These are phyloP conservation scores for Tragelaphus eurycerus DNA, from an alignment of 2,797 vertebrate genomes.

Conservation along the genomic window DNA sequence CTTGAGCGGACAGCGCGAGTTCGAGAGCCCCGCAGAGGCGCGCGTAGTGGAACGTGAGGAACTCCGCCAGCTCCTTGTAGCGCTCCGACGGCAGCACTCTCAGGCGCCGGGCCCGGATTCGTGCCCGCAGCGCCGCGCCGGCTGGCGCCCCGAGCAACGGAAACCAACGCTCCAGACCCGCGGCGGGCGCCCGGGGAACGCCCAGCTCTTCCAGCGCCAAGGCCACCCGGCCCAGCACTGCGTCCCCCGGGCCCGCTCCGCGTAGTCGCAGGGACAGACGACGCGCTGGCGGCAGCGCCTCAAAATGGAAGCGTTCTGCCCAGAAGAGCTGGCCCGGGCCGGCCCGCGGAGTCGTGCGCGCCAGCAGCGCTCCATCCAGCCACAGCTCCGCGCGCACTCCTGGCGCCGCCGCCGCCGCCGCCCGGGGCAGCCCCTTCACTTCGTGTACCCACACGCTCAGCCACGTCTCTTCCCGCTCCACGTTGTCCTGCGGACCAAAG, in stretches of 20 bases:
- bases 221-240: constrained; percentile 86
- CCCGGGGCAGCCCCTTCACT: constrained; percentile 88
- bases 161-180: constrained; percentile 91
- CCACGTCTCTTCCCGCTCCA: constrained; percentile 91
- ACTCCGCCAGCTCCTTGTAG: constrained; percentile 97
- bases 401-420: constrained; percentile 80
- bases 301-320: constrained; percentile 94
- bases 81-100: constrained; percentile 92
- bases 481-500: constrained; percentile 87
- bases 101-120: constrained; percentile 89
- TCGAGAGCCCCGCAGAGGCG: constrained; percentile 90
- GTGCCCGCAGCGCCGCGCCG: constrained; percentile 87
- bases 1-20: constrained; percentile 88
- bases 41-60: constrained; percentile 91
- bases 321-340: constrained; percentile 89
- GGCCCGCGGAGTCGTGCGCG: constrained; percentile 86
- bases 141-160: constrained; percentile 84
- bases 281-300: constrained; percentile 87
- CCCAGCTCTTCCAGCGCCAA: constrained; percentile 85
- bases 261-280: constrained; percentile 89
- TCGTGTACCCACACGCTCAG: constrained; percentile 94
- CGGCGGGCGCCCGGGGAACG: constrained; percentile 73
- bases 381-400: constrained; percentile 85
- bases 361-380: constrained; percentile 90
- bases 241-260: constrained; percentile 79